Evolutionary conservation across 2,888 invertebrate species (phyloP), one percentile per base, ranked within the genome.

Genomic region (Sarcophaga rosellei): DNA sequence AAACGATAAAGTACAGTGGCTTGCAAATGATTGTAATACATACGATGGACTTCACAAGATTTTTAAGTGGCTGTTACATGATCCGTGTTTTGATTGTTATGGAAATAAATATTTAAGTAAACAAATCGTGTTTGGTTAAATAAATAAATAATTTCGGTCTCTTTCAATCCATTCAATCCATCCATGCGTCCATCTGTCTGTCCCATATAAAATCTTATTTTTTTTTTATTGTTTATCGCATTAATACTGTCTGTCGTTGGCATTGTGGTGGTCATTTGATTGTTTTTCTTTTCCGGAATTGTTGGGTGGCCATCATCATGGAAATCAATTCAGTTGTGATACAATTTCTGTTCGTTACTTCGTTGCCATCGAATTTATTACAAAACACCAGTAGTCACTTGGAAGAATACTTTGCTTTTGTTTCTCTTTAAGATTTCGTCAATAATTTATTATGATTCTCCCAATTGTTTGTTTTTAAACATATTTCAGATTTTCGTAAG

Each of bases 21-120:
- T 21, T 25, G 35, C 63, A 62, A 25, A 45, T 25, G 12, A 75
- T 73, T 84, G 83, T 74, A 35, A 25, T 79, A 84, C 83, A 84
- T 35, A n/a, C 15, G 35, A 66, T 10, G 35, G 35, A 44, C 65
- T 35, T 66, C 65, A 44, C 25, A 66, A 66, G 35, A 35, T 66
- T 59, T 72, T 74, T 21, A 79, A 79, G 81, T 78, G 66, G 81
- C 75, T 86, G 86, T 84, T 86, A 84, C 84, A 86, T 70, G 86
- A 86, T 84, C 84, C 77, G 59, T 85, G 47, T 15, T 35, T 35
- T 53, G 44, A 81, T 17, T 15, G 21, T 53, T 68, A 83, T 63
- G n/a, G 45, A 70, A 75, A 62, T 45, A 68, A 69, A 10, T 35
- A 35, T 70, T 62, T 25, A 84, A 79, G 78, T 74, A 62, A 79